A percentile compares a stretch with the other conserved stretches of the same genome.
These are phyloP conservation scores for Eupristina koningsbergeri DNA, from an alignment of 1,140 invertebrate species.

Conservation along the genomic window DNA sequence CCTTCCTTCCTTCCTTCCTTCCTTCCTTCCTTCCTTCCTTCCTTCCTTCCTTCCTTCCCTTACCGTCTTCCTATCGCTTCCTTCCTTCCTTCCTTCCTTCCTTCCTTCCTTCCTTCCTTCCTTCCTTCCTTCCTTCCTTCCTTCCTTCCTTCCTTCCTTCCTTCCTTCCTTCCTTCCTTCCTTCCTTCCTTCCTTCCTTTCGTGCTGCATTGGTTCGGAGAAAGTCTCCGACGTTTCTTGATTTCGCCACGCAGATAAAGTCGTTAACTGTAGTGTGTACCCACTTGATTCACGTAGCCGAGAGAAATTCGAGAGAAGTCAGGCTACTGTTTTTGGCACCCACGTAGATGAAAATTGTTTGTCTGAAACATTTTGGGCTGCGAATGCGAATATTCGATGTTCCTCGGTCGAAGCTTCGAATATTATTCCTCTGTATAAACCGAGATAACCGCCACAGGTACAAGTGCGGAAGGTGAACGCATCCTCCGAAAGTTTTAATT, in stretches of 20 bases:
- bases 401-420: constrained; percentile 1
- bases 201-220: background rate
- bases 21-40: background rate
- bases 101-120: constrained; percentile 2
- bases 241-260: constrained; percentile 57
- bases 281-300: constrained; percentile 57
- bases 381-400: background rate
- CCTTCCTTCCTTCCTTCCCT: background rate
- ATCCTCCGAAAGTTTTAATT: constrained; percentile 46
- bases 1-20: background rate
- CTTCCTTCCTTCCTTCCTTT: constrained; percentile 1
- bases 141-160: constrained; percentile 13
- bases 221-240: background rate
- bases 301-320: constrained; percentile 56
- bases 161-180: constrained; percentile 5
- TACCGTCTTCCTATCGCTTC: no score
- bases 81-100: constrained; percentile 18
- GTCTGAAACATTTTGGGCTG: constrained; percentile 15
- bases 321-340: background rate
- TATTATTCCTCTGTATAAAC: background rate
- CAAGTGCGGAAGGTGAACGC: no score
- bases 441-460: no score
- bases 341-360: constrained; percentile 60
- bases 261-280: constrained; percentile 68
- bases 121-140: background rate